Base-by-base conservation (phyloP, 2,113 vertebrate genomes). In the Natator depressus region DNA sequence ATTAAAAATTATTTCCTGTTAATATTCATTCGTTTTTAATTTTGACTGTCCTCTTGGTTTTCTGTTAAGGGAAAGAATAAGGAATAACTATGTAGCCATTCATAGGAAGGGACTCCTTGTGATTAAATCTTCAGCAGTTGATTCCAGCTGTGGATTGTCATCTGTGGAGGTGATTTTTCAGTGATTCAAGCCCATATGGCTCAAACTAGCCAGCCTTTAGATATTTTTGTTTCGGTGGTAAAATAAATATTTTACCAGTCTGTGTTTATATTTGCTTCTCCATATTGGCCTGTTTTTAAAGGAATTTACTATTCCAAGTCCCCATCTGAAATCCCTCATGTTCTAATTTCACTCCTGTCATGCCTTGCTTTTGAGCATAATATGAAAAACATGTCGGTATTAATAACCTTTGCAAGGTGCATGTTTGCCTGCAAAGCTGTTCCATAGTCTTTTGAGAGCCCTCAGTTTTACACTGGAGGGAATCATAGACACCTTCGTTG, bases 151-250 rank as follows among this genome's bases (percentile, higher is more conserved):
- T 1, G 9, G 35, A 94, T 94, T 92, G 92, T 97, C 94, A 91
- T 76, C 42, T 94, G 90, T 95, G 89, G 94, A 96, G 94, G 57
- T 76, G 80, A 88, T 91, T 80, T 91, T 59, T 89, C 79, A 95
- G 76, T 62, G 83, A 90, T 59, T 0, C 8, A 92, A 92, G 95
- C 96, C 84, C 90, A 96, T 89, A 89, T 96, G 94, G 89, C 84
- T 96, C 75, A 91, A 82, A 50, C 81, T 88, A 95, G 92, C 79
- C 87, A 96, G 85, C 65, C 82, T 62, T 95, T 91, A 83, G 88
- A 83, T 95, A 83, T 95, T 92, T 95, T 96, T 96, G 95, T 95
- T 95, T 96, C 85, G 83, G 85, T 92, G 93, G 82, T 93, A 85
- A 62, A 92, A 82, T 92, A 38, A 25, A 22, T 38, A 50, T 91